phyloP scores from a whole-genome alignment of 2,113 vertebrate species.

The Aramus guarauna region DNA sequence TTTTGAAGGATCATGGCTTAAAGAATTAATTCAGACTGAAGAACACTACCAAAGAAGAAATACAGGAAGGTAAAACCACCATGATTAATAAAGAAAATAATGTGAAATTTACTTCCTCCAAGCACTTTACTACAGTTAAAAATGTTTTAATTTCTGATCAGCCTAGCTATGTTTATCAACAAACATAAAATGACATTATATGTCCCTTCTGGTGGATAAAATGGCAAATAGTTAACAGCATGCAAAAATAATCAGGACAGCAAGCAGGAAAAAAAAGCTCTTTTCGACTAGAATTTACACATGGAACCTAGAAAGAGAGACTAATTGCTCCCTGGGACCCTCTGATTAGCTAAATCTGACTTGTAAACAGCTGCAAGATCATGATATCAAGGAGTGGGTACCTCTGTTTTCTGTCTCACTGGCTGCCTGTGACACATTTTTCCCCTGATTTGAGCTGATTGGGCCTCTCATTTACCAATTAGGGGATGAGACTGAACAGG shows the following conservation, averaged over 20 bases:
- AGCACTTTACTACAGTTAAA: not conserved
- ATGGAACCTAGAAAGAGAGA: slow-evolving; percentile 28
- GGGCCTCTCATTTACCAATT: slow-evolving; percentile 47
- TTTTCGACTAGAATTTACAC: slow-evolving; percentile 29
- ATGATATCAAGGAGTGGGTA: slow-evolving; percentile 33
- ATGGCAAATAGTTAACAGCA: slow-evolving; percentile 2
- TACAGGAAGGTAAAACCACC: not conserved
- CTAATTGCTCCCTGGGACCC: slow-evolving; percentile 59
- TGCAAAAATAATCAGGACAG: slow-evolving; percentile 13
- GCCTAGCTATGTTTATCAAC: not conserved
- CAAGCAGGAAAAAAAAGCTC: not conserved
- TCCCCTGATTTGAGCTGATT: slow-evolving; percentile 26
- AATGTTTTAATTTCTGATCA: not conserved
- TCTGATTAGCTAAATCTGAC: slow-evolving; percentile 54
- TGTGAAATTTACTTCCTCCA: not conserved
- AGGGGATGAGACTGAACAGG: slow-evolving; percentile 42
- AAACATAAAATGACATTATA: slow-evolving; percentile 1
- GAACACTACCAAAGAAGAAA: not conserved
- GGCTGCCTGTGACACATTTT: slow-evolving; percentile 51
- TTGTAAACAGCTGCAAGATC: slow-evolving; percentile 58
- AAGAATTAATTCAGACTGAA: not conserved
- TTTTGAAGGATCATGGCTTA: not conserved
- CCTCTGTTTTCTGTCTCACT: slow-evolving; percentile 58
- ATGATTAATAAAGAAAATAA: not conserved
- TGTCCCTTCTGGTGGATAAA: slow-evolving; percentile 16